Base-by-base conservation (phyloP, 1,140 invertebrate genomes). In the Grapholita molesta region DNA sequence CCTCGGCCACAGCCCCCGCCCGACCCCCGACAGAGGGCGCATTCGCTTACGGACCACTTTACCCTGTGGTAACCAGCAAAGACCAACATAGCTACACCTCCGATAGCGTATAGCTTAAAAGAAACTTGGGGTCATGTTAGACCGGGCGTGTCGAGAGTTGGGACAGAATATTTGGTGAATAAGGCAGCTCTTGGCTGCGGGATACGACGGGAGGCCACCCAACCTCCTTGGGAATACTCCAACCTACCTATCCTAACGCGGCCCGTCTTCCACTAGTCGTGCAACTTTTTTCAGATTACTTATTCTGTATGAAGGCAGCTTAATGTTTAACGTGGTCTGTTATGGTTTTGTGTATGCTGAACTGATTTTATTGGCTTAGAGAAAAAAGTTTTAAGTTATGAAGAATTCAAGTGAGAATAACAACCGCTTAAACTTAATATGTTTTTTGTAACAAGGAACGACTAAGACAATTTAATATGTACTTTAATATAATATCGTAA, bases 201-300 rank as follows among this genome's bases (percentile, higher is more conserved):
- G 73, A 74, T 70, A 35, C 68, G 55, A 42, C 71, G 77, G 75
- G 81, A 74, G 81, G 78, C 71, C 78, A 78, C 72, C 73, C 77
- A 75, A 75, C 72, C 79, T 73, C 71, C 70, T 67, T 52, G 42
- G 18, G 42, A 48, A 21, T 21, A 18, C 18, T 48, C 42, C 42
- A 48, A 35, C 35, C 66, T 48, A 52, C 65, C 65, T 48, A 35
- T 66, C 65, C 18, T 18, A 52, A 25, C 21, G 23, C 65, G 21
- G 52, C 21, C 12, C 32, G 23, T 48, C 42, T 48, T 48, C 42
- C 42, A 21, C 42, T 21, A 48, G 42, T 48, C 42, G 42, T 21
- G 42, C 42, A 48, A 48, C 42, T 48, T 48, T 48, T 48, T 48
- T 21, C 15, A 48, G 42, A 48, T 48, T 48, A 38, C 35, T 48